Percentiles rank a stretch among this genome's conserved stretches.
These are phyloP conservation scores for Brotogeris chrysoptera DNA, from an alignment of 2,797 vertebrate species.

Conservation along the genomic window DNA sequence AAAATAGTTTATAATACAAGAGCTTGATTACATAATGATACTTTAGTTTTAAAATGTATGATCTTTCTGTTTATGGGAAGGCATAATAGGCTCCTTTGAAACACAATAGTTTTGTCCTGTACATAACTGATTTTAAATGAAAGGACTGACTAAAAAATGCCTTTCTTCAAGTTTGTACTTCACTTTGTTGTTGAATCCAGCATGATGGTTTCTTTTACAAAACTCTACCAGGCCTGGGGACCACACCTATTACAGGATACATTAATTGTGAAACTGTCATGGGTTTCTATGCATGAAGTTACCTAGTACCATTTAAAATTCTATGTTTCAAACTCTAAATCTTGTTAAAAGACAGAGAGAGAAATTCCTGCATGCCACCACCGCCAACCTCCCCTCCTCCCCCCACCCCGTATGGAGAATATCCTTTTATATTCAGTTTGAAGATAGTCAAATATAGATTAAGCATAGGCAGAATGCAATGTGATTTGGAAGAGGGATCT, in stretches of 20 bases:
- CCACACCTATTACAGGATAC: conserved; percentile 54
- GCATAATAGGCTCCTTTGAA: conserved; percentile 69
- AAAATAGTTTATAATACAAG: conserved; percentile 72
- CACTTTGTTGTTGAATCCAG: conserved; percentile 61
- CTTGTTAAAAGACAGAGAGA: not conserved
- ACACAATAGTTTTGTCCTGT: conserved; percentile 69
- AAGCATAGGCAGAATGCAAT: not conserved
- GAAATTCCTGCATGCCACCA: not conserved
- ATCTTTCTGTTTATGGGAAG: conserved; percentile 70
- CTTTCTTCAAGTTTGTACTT: conserved; percentile 56
- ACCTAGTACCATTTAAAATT: not conserved
- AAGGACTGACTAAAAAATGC: conserved; percentile 65
- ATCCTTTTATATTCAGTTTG: not conserved
- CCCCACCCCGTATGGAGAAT: accelerated
- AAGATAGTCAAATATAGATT: not conserved
- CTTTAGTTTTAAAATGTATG: conserved; percentile 67
- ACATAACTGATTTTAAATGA: conserved; percentile 71
- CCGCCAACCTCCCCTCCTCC: accelerated
- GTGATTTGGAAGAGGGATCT: not conserved
- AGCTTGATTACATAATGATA: conserved; percentile 72
- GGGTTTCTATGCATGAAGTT: not conserved
- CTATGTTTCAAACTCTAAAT: not conserved
- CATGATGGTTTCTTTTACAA: conserved; percentile 35
- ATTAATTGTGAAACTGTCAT: not conserved
- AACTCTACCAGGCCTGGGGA: conserved; percentile 22